Evolutionary conservation across 2,113 vertebrate species (phyloP).

Genomic region (Syrmaticus mikado): DNA sequence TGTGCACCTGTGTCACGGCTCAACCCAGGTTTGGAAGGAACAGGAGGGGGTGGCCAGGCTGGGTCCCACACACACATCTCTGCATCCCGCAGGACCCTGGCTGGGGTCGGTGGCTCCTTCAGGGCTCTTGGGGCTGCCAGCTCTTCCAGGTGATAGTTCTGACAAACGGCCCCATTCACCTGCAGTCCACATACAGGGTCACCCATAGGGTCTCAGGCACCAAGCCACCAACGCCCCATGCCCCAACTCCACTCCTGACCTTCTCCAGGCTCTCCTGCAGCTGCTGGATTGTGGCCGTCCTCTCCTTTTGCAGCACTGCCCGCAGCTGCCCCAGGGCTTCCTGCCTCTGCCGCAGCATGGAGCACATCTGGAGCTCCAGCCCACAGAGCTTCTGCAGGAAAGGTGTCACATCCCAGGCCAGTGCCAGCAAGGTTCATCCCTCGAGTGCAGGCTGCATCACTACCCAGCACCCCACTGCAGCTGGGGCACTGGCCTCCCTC

Average conservation of each 20-base stretch:
- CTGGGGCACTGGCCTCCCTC: background rate
- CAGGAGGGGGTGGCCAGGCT: background rate
- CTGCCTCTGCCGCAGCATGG: constrained; percentile 68
- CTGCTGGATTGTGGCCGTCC: constrained; percentile 42
- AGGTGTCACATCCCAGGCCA: fast-evolving
- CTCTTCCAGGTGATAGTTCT: constrained; percentile 71
- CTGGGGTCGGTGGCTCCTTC: constrained; percentile 73
- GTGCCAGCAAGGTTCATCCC: background rate
- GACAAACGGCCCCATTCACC: fast-evolving
- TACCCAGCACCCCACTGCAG: background rate
- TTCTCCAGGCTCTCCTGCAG: constrained; percentile 66
- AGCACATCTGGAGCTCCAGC: constrained; percentile 53
- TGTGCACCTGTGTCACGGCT: background rate
- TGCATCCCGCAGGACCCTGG: background rate
- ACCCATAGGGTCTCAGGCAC: background rate
- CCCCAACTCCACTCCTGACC: constrained; percentile 37
- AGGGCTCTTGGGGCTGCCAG: constrained; percentile 68
- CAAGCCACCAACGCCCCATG: background rate
- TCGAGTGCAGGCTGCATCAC: background rate
- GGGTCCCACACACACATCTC: fast-evolving
- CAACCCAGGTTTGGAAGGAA: fast-evolving
- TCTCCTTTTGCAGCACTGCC: constrained; percentile 72
- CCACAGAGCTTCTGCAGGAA: constrained; percentile 70
- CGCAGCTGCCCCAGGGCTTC: constrained; percentile 51
- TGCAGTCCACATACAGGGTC: background rate